Conservation (phyloP, 2,888 invertebrate genomes). For the Xylota sylvarum region DNA sequence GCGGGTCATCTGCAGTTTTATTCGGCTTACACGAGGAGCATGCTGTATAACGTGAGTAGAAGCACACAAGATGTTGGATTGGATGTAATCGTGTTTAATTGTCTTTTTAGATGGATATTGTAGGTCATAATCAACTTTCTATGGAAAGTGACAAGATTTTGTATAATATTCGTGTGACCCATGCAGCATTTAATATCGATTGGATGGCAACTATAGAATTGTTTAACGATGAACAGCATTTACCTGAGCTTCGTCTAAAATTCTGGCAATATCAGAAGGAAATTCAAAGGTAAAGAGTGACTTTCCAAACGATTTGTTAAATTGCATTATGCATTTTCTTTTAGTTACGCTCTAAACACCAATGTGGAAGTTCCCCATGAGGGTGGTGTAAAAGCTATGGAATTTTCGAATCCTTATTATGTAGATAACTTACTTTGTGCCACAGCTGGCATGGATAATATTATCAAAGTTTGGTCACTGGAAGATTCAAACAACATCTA, state of each 20-base stretch:
- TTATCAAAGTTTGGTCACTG: conserved; percentile 90
- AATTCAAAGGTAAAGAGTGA: conserved; percentile 86
- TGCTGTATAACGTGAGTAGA: conserved; percentile 89
- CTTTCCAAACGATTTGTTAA: background rate
- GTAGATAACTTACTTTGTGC: conserved; percentile 86
- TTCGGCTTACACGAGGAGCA: conserved; percentile 87
- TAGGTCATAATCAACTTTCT: conserved; percentile 89
- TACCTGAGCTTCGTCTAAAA: conserved; percentile 89
- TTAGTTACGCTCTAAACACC: conserved; percentile 89
- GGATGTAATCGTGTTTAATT: conserved; percentile 18
- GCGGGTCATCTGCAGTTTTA: conserved; percentile 92
- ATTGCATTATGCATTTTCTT: conserved; percentile 73
- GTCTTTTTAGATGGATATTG: conserved; percentile 88
- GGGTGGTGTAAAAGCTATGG: conserved; percentile 86
- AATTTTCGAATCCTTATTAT: conserved; percentile 87
- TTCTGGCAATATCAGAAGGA: conserved; percentile 89
- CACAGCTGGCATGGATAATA: conserved; percentile 89
- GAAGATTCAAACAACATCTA: conserved; percentile 86
- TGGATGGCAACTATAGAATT: conserved; percentile 92
- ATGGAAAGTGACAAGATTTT: conserved; percentile 87
- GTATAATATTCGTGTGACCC: conserved; percentile 88
- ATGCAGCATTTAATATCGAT: conserved; percentile 88
- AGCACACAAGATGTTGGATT: background rate
- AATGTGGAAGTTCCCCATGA: conserved; percentile 90
- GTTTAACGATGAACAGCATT: conserved; percentile 86